These are phyloP conservation scores for Xylophagus ater DNA, from an alignment of 2,888 invertebrate genomes.

Conservation along the genomic window DNA sequence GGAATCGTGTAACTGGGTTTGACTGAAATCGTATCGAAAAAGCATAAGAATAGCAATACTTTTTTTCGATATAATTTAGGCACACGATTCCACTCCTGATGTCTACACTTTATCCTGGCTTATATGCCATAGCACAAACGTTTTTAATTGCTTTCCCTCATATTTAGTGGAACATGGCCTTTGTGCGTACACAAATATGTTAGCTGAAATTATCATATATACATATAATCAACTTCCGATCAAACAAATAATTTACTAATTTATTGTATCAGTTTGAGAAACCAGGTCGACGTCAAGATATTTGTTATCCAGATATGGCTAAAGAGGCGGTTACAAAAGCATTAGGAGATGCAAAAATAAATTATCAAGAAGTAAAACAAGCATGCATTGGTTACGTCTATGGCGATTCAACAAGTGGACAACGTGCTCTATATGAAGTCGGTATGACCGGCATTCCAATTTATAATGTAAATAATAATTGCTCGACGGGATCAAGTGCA, in stretches of 20 bases:
- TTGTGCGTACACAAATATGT: no score
- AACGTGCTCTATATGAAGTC: conserved; percentile 85
- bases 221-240: no score
- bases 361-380: conserved; percentile 69
- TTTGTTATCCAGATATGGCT: conserved; percentile 92
- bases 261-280: conserved; percentile 65
- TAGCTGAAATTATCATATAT: no score
- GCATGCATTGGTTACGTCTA: conserved; percentile 90
- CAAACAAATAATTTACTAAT: neutral
- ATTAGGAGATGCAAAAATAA: conserved; percentile 67
- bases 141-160: no score
- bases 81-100: no score
- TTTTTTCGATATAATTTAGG: no score
- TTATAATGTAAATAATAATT: conserved; percentile 97
- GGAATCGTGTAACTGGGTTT: no score
- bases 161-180: no score
- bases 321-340: conserved; percentile 87
- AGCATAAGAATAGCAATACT: no score
- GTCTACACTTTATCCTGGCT: no score
- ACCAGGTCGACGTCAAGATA: conserved; percentile 66
- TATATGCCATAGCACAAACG: no score
- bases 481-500: conserved; percentile 93
- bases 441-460: conserved; percentile 96
- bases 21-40: no score
- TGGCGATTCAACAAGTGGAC: conserved; percentile 93